Evolutionary conservation across 1,140 invertebrate species (phyloP).

Genomic region (Brachionus plicatilis): DNA sequence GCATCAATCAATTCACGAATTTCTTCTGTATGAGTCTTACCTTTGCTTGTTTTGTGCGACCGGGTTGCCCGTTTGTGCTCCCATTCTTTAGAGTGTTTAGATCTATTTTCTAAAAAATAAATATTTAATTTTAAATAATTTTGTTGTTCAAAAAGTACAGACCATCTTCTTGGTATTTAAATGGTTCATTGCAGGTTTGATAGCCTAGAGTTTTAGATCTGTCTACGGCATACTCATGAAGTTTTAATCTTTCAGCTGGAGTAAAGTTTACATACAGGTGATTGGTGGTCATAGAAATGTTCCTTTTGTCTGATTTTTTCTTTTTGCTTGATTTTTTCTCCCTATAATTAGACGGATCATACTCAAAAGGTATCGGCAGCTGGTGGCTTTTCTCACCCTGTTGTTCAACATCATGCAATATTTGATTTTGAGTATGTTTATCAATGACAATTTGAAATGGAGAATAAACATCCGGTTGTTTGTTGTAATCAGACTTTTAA

Average conservation of each 20-base stretch:
- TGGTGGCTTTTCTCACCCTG: not conserved
- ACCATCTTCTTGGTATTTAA: not conserved
- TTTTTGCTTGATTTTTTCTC: not conserved
- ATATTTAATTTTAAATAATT: not conserved
- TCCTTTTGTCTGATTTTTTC: not conserved
- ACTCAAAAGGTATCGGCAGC: not conserved
- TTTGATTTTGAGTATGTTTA: not conserved
- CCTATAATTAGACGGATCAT: not conserved
- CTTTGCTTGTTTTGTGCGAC: not conserved
- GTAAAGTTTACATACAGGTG: not conserved
- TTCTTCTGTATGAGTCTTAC: not conserved
- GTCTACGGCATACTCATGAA: not conserved
- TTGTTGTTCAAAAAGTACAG: not conserved
- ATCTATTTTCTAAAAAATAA: not conserved
- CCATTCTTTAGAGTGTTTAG: not conserved
- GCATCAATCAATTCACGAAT: not conserved
- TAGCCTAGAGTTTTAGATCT: not conserved
- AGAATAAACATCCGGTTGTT: conserved; percentile 4
- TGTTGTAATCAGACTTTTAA: not conserved
- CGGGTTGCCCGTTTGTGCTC: not conserved
- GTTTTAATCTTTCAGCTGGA: not conserved
- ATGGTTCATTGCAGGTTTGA: not conserved
- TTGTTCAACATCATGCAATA: not conserved
- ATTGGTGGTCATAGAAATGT: conserved; percentile 3
- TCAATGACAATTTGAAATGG: conserved; percentile 21